A percentile compares a stretch with the other conserved stretches of the same genome.
These are phyloP conservation scores for Lagocephalus sceleratus DNA, from an alignment of 2,797 vertebrate species.

Conservation along the genomic window DNA sequence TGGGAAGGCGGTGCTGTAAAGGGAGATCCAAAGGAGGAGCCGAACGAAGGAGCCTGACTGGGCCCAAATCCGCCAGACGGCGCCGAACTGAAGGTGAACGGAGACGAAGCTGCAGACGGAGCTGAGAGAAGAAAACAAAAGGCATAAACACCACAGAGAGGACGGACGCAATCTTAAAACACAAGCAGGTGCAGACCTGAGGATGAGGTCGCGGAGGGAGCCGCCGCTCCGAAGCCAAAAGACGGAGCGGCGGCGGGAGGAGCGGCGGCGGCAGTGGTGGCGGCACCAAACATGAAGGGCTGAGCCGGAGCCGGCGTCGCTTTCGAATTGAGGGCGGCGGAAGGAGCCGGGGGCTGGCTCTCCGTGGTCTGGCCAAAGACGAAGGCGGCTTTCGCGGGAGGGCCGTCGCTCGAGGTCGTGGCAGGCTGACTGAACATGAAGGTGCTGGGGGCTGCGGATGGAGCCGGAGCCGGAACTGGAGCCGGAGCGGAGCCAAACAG, in stretches of 20 bases:
- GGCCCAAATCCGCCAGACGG: constrained; percentile 78
- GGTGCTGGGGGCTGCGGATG: constrained; percentile 58
- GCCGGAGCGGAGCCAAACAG: constrained; percentile 76
- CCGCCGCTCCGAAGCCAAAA: constrained; percentile 84
- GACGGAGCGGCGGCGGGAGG: constrained; percentile 62
- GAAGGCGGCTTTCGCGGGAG: constrained; percentile 79
- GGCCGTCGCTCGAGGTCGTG: constrained; percentile 70
- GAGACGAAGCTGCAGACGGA: constrained; percentile 71
- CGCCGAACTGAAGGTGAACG: constrained; percentile 83
- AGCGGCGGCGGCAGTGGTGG: constrained; percentile 60
- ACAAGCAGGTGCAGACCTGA: constrained; percentile 75
- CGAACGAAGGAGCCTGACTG: constrained; percentile 81
- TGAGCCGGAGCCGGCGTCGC: constrained; percentile 52
- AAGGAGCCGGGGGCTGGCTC: constrained; percentile 67
- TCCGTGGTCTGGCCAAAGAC: constrained; percentile 85
- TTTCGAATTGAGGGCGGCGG: constrained; percentile 69
- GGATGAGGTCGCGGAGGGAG: constrained; percentile 75
- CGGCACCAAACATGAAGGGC: constrained; percentile 84
- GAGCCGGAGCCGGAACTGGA: constrained; percentile 47
- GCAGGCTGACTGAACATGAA: constrained; percentile 87
- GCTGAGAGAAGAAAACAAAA: constrained; percentile 28
- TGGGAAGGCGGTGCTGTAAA: constrained; percentile 80
- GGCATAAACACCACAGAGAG: constrained; percentile 3
- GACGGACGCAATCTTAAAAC: not conserved
- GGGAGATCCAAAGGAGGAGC: constrained; percentile 84